Evolutionary conservation across 2,797 vertebrate species (phyloP).

Genomic region (Bradypus variegatus): DNA sequence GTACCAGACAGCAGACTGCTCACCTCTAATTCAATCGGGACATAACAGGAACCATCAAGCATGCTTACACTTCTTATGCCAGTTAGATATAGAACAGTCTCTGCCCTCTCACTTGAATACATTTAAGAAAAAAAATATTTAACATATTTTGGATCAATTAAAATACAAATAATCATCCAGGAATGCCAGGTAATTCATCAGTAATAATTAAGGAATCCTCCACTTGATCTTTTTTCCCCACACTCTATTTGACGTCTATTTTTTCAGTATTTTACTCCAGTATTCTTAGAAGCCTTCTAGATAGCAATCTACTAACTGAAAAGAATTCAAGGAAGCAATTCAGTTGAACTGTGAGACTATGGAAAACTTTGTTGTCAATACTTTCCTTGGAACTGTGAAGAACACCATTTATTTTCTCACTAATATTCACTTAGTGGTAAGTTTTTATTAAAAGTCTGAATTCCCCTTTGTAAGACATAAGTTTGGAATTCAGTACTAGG

Average conservation of each 20-base stretch:
- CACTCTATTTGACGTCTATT: neutral
- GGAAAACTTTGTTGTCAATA: neutral
- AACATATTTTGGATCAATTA: neutral
- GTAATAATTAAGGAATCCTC: neutral
- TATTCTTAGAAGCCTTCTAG: neutral
- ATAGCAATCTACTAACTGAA: neutral
- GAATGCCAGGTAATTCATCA: constrained; percentile 14
- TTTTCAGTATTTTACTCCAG: neutral
- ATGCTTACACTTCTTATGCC: neutral
- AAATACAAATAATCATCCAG: neutral
- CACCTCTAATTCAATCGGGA: neutral
- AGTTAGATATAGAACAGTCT: neutral
- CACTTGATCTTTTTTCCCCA: neutral
- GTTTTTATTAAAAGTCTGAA: neutral
- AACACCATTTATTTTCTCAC: neutral
- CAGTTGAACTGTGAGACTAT: neutral
- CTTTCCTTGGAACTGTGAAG: neutral
- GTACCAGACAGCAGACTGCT: neutral
- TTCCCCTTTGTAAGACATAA: neutral
- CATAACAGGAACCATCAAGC: neutral
- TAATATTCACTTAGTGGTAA: neutral
- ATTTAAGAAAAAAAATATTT: neutral
- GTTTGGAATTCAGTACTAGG: neutral
- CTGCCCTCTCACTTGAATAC: neutral
- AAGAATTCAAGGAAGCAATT: neutral